Base-by-base conservation (phyloP, 2,888 invertebrate species). In the Catocala fraxini region DNA sequence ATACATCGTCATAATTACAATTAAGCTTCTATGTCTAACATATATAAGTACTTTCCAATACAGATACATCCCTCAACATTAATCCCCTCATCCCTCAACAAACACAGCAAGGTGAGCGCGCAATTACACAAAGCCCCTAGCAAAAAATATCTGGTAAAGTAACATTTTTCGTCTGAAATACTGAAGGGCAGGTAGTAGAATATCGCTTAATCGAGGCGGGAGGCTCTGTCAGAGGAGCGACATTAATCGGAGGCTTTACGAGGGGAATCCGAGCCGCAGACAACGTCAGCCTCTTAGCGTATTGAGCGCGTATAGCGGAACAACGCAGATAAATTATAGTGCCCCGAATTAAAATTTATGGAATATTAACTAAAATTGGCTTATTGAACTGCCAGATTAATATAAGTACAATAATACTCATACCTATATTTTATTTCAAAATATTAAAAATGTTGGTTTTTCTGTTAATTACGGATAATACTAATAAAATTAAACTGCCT, bases 241-340 rank as follows among this genome's bases (percentile, higher is more conserved):
- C 88, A 89, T 91, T 92, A 92, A 91, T 91, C 88, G 89, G 82
- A 88, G 88, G 86, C 87, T 93, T 92, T 92, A 93, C 87, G 91
- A 88, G 85, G 85, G 84, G 87, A 87, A 83, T 85, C 87, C 84
- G 83, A 79, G 85, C 86, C 88, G 80, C 88, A 88, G 87, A 87
- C 84, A 77, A 84, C 62, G 81, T 73, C 83, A 78, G 77, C 78
- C 83, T 80, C 80, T 76, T 76, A 70, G 70, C 64, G 73, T 78
- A 87, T 78, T 77, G 76, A 75, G 56, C 73, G 75, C 57, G 81
- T 81, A 81, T 76, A 83, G 67, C 68, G 65, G 60, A 76, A 79
- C 56, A 67, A 74, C 68, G 56, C 79, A 84, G 77, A 77, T 73
- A 71, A 76, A 76, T 64, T 74, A 68, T 63, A 60, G 61, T 56